Percentiles rank a stretch among this genome's conserved stretches.
phyloP scores from a whole-genome alignment of 2,113 vertebrate genomes.

The Sorex fumeus region DNA sequence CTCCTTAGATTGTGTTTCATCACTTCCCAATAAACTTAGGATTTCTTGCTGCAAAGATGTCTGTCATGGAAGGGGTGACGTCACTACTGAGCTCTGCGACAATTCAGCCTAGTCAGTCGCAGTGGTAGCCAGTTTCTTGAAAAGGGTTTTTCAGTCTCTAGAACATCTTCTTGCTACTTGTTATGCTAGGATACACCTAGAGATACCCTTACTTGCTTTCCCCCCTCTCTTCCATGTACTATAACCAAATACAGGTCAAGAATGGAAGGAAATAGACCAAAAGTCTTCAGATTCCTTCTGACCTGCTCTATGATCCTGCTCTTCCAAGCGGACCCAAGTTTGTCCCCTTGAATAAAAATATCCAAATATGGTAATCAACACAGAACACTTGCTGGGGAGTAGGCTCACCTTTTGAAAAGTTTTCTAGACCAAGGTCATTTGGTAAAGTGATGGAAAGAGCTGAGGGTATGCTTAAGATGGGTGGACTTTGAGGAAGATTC shows the following conservation, averaged over 20 bases:
- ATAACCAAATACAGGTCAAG: constrained; percentile 80
- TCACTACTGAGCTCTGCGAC: neutral
- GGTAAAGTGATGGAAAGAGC: neutral
- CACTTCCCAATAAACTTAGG: constrained; percentile 18
- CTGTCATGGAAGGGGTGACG: constrained; percentile 7
- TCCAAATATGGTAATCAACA: neutral
- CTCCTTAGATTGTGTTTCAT: constrained; percentile 12
- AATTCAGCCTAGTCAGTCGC: neutral
- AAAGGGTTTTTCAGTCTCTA: constrained; percentile 60
- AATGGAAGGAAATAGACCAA: constrained; percentile 65
- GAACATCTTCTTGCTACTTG: neutral
- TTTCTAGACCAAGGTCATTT: neutral
- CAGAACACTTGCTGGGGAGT: neutral
- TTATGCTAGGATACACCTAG: neutral
- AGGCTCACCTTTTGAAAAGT: neutral
- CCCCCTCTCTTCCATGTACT: constrained; percentile 70
- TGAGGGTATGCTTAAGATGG: neutral
- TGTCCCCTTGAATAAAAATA: neutral
- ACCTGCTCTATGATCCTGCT: neutral
- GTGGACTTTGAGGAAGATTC: neutral
- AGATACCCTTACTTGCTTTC: constrained; percentile 68
- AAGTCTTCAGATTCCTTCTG: constrained; percentile 60
- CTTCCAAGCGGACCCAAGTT: neutral
- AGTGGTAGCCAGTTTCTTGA: neutral
- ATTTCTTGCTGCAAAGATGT: neutral